Conservation (phyloP, 1,140 invertebrate genomes). For the Euura saliciscinereae region DNA sequence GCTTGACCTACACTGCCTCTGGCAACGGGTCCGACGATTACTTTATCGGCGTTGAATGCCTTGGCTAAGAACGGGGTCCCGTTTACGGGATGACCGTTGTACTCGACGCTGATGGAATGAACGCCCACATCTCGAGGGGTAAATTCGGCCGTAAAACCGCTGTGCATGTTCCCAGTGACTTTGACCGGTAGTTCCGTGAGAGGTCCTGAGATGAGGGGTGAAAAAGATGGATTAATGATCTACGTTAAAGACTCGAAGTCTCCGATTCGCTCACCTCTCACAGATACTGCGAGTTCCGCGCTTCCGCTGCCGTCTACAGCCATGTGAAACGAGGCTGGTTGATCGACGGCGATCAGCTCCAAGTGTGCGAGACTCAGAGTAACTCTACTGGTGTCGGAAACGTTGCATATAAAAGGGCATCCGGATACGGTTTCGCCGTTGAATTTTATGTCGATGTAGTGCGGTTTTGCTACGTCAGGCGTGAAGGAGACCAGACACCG, state of each 20-base stretch:
- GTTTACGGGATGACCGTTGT: slow-evolving; percentile 87
- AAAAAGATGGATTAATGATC: slow-evolving; percentile 16
- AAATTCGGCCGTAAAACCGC: slow-evolving; percentile 89
- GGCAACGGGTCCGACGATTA: slow-evolving; percentile 84
- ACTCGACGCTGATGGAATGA: slow-evolving; percentile 88
- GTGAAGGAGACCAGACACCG: slow-evolving; percentile 95
- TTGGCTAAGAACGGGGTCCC: slow-evolving; percentile 93
- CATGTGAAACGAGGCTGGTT: slow-evolving; percentile 87
- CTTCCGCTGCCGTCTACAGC: slow-evolving; percentile 84
- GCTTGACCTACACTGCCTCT: slow-evolving; percentile 82
- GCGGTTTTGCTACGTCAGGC: slow-evolving; percentile 88
- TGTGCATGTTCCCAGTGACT: slow-evolving; percentile 86
- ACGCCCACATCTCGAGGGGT: slow-evolving; percentile 88
- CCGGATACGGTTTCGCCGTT: slow-evolving; percentile 94
- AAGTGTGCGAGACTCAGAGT: slow-evolving; percentile 78
- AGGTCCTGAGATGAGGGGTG: slow-evolving; percentile 60
- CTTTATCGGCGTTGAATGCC: slow-evolving; percentile 90
- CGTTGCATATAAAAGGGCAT: slow-evolving; percentile 87
- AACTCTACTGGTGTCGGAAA: slow-evolving; percentile 81
- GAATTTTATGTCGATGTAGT: slow-evolving; percentile 98
- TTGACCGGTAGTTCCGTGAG: slow-evolving; percentile 83
- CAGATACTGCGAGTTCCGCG: slow-evolving; percentile 87
- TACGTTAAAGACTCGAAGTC: background rate
- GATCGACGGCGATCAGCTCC: slow-evolving; percentile 88
- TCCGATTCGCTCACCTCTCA: slow-evolving; percentile 65